These are phyloP conservation scores for Aegithalos caudatus DNA, from an alignment of 2,113 vertebrate genomes.

Conservation along the genomic window DNA sequence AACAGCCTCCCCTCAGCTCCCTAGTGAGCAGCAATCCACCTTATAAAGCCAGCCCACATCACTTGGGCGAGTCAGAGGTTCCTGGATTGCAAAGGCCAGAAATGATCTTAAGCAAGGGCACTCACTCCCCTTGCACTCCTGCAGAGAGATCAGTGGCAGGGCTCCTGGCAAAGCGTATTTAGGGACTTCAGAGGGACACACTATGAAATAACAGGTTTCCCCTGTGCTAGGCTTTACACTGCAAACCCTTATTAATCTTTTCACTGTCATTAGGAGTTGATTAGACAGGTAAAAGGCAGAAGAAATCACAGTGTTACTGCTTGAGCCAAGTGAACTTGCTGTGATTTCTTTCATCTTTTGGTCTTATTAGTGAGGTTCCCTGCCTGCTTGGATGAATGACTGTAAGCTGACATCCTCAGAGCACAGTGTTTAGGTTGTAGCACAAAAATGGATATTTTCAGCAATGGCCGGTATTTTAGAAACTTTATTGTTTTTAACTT, in stretches of 20 bases:
- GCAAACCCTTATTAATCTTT: neutral
- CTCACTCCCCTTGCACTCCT: constrained; percentile 27
- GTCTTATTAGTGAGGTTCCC: neutral
- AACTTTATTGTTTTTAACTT: neutral
- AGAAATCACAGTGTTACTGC: neutral
- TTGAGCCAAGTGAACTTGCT: neutral
- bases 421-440: neutral
- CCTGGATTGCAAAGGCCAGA: constrained; percentile 28
- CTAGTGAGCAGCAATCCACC: neutral
- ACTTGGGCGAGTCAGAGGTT: neutral
- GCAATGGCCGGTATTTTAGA: neutral
- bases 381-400: neutral
- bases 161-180: neutral
- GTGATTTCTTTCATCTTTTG: constrained; percentile 15
- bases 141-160: neutral
- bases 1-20: constrained; percentile 31
- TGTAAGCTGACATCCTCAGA: neutral
- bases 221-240: neutral
- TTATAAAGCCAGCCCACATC: constrained; percentile 20
- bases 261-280: neutral
- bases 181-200: neutral
- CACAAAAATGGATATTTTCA: neutral
- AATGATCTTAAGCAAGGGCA: constrained; percentile 34
- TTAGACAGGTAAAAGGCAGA: neutral
- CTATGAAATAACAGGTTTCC: constrained; percentile 8